phyloP scores from a whole-genome alignment of 2,113 vertebrate species.

The Heterotilapia buettikoferi region DNA sequence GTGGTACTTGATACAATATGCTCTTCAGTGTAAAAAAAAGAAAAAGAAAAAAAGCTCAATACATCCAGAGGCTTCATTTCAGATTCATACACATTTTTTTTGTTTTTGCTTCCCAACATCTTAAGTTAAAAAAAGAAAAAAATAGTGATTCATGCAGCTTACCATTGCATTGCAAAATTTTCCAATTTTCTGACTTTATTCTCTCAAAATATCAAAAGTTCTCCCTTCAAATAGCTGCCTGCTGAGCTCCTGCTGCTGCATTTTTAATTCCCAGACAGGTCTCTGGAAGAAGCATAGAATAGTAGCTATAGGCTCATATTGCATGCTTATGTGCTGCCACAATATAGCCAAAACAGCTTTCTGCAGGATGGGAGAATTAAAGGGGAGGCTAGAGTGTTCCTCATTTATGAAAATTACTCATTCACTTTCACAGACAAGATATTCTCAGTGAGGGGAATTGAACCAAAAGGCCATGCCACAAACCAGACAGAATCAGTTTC shows the following conservation, averaged over 20 bases:
- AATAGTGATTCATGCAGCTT: neutral
- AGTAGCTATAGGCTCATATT: neutral
- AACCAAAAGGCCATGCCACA: neutral
- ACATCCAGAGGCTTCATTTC: slow-evolving; percentile 16
- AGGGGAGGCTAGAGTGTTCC: neutral
- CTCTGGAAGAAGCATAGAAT: neutral
- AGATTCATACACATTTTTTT: neutral
- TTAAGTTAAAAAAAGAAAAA: neutral
- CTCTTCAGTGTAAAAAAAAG: neutral
- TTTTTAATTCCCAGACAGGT: neutral
- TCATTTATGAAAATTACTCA: slow-evolving; percentile 5
- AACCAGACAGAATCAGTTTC: neutral
- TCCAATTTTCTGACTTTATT: neutral
- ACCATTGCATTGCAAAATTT: neutral
- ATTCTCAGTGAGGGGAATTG: neutral
- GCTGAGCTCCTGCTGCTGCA: neutral
- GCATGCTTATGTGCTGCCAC: neutral
- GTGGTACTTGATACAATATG: slow-evolving; percentile 6
- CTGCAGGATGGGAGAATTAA: neutral
- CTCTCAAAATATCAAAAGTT: neutral
- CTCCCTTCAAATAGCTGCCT: neutral
- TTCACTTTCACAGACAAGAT: neutral
- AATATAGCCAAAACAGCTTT: neutral
- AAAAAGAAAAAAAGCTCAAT: neutral
- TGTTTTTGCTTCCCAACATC: neutral